Evolutionary conservation across 2,797 vertebrate species (phyloP).

Genomic region (Macroramphosus scolopax): DNA sequence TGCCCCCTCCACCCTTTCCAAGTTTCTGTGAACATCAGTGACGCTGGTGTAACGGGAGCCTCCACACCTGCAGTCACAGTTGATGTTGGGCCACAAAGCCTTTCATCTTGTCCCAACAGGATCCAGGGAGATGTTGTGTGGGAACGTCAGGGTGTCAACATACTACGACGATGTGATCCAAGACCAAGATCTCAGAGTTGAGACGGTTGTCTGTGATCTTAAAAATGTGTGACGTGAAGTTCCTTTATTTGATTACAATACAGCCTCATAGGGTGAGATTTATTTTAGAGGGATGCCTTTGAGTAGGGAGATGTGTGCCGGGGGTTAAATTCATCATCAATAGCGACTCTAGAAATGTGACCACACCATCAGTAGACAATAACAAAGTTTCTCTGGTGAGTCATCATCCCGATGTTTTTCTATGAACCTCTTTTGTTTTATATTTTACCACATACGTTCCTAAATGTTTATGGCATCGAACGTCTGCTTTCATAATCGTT

Average conservation of each 20-base stretch:
- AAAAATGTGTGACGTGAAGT: constrained; percentile 6
- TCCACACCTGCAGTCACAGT: constrained; percentile 63
- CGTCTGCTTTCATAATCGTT: too few relatives aligned
- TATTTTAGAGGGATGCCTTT: too few relatives aligned
- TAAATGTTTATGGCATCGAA: too few relatives aligned
- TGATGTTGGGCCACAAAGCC: constrained; percentile 52
- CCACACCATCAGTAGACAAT: too few relatives aligned
- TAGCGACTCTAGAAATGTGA: too few relatives aligned
- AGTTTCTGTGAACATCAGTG: constrained; percentile 61
- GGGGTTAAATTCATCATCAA: too few relatives aligned
- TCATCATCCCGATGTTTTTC: too few relatives aligned
- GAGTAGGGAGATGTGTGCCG: too few relatives aligned
- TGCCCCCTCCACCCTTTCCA: neutral
- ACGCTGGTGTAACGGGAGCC: constrained; percentile 64
- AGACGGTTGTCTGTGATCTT: constrained; percentile 1
- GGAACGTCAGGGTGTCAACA: constrained; percentile 42
- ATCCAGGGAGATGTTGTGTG: constrained; percentile 40
- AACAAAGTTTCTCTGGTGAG: too few relatives aligned
- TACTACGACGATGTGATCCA: constrained; percentile 23
- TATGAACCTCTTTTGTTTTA: too few relatives aligned
- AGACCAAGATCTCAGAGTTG: constrained; percentile 24
- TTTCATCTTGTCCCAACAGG: constrained; percentile 70
- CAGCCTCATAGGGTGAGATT: too few relatives aligned
- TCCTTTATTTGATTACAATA: neutral
- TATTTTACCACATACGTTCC: too few relatives aligned